These are phyloP conservation scores for Chesias legatella DNA, from an alignment of 2,888 invertebrate genomes.

Conservation along the genomic window DNA sequence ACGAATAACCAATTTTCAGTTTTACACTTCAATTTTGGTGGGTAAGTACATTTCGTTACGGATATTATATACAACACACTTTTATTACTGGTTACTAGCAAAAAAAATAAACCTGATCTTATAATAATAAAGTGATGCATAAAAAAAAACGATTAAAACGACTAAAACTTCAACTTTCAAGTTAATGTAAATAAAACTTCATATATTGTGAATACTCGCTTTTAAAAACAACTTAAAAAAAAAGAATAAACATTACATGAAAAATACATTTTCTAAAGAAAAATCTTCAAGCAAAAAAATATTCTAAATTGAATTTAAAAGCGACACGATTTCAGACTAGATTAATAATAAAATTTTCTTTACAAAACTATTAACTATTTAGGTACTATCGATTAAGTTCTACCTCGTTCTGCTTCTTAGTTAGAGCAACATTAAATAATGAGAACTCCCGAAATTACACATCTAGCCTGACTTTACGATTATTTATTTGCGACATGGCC, in stretches of 20 bases:
- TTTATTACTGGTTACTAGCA: no score
- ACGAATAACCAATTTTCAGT: no score
- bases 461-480: constrained; percentile 29
- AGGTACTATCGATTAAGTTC: constrained; percentile 32
- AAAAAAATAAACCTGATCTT: no score
- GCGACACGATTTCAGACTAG: constrained; percentile 69
- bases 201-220: constrained; percentile 51
- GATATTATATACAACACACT: no score
- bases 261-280: constrained; percentile 4
- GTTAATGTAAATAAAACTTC: constrained; percentile 37
- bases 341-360: constrained; percentile 51
- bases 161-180: constrained; percentile 27
- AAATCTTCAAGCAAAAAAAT: constrained; percentile 11
- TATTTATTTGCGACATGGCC: constrained; percentile 38
- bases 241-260: constrained; percentile 2
- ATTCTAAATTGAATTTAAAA: constrained; percentile 46
- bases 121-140: no score
- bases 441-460: constrained; percentile 29
- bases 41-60: no score
- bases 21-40: no score
- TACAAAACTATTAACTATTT: constrained; percentile 45
- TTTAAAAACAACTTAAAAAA: constrained; percentile 42
- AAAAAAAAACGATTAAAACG: no score
- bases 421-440: constrained; percentile 2
- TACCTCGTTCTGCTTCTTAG: constrained; percentile 8